A percentile compares a stretch with the other conserved stretches of the same genome.
Evolutionary conservation across 2,888 invertebrate genomes (phyloP).

Genomic region (Diogma glabrata): DNA sequence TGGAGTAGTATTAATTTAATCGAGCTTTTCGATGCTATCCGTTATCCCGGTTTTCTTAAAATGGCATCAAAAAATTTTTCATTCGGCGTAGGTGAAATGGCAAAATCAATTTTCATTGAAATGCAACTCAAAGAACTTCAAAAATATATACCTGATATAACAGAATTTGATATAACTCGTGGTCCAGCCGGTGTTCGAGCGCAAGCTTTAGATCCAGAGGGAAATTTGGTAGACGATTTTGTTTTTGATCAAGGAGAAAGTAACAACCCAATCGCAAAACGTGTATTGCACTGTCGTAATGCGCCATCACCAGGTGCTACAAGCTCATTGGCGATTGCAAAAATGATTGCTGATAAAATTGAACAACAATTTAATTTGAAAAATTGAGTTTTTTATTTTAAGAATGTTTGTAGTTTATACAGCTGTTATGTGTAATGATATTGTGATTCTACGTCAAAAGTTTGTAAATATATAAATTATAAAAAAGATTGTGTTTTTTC

Average conservation of each 20-base stretch:
- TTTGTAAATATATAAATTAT: no score
- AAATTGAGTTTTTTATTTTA: background rate
- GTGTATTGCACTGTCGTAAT: slow-evolving; percentile 90
- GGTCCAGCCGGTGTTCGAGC: slow-evolving; percentile 95
- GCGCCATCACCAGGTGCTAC: slow-evolving; percentile 98
- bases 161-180: slow-evolving; percentile 58
- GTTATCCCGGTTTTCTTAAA: slow-evolving; percentile 62
- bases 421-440: no score
- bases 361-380: slow-evolving; percentile 34
- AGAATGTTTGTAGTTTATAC: no score
- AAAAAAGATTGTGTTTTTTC: no score
- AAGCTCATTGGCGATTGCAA: slow-evolving; percentile 88
- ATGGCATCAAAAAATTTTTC: slow-evolving; percentile 65
- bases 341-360: slow-evolving; percentile 83
- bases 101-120: slow-evolving; percentile 62
- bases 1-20: slow-evolving; percentile 60
- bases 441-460: no score
- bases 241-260: slow-evolving; percentile 77
- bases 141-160: slow-evolving; percentile 72
- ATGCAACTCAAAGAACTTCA: slow-evolving; percentile 74
- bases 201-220: slow-evolving; percentile 79
- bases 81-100: slow-evolving; percentile 73
- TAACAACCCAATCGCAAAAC: slow-evolving; percentile 55
- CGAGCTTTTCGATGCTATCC: slow-evolving; percentile 60
- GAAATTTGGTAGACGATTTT: slow-evolving; percentile 88